These are phyloP conservation scores for Gonatopus flavifemur DNA, from an alignment of 1,140 invertebrate species.

Conservation along the genomic window DNA sequence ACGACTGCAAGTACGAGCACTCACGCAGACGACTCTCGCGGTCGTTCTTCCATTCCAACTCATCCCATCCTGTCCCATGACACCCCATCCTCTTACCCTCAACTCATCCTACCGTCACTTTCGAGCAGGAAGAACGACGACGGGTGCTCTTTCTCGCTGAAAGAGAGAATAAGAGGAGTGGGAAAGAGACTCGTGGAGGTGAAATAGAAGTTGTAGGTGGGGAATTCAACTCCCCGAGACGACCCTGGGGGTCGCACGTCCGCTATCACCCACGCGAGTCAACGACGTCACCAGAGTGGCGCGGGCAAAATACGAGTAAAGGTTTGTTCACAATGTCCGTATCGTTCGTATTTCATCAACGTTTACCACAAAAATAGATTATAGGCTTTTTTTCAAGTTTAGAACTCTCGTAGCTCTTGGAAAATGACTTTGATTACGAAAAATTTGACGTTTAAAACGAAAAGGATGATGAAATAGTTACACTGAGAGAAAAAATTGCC, in stretches of 20 bases:
- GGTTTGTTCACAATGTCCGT: conserved; percentile 10
- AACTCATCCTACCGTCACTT: conserved; percentile 4
- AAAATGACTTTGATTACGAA: too few species aligned
- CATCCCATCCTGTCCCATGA: neutral
- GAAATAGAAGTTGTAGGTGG: conserved; percentile 6
- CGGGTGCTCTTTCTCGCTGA: neutral
- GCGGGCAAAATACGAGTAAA: conserved; percentile 20
- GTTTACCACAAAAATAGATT: neutral
- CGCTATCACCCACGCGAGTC: conserved; percentile 29
- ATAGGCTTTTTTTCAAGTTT: neutral
- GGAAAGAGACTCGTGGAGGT: neutral
- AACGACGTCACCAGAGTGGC: conserved; percentile 27
- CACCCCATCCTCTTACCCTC: conserved; percentile 4
- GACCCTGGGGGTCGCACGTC: conserved; percentile 21
- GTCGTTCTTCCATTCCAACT: neutral
- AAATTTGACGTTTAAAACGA: too few species aligned
- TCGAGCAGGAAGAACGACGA: conserved; percentile 9
- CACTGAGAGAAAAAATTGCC: too few species aligned
- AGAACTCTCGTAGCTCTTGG: too few species aligned
- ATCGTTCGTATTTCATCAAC: too few species aligned
- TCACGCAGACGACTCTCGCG: conserved; percentile 18
- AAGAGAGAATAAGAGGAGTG: neutral
- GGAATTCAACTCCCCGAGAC: conserved; percentile 20
- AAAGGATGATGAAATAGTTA: too few species aligned
- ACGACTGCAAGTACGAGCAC: conserved; percentile 18